Percentiles rank a stretch among this genome's conserved stretches.
These are phyloP conservation scores for Ploceus nigricollis DNA, from an alignment of 2,113 vertebrate genomes.

Conservation along the genomic window DNA sequence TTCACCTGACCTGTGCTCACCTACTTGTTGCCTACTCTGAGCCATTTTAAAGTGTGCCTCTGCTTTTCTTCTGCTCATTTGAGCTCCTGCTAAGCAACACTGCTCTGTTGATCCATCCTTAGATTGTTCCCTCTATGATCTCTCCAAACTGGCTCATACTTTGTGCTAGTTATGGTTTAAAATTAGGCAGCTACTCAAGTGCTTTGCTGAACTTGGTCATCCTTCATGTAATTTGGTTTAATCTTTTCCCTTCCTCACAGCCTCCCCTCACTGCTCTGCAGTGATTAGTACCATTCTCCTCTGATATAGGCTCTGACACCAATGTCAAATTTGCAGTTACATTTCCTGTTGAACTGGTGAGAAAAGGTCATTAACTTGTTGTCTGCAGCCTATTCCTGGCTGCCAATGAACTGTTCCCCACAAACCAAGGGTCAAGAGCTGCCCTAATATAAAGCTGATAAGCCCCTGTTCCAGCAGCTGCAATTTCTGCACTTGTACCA, in stretches of 20 bases:
- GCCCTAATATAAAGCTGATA: neutral
- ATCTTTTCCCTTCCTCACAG: neutral
- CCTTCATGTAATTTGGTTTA: slow-evolving; percentile 7
- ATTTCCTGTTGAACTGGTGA: slow-evolving; percentile 14
- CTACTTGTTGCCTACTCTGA: neutral
- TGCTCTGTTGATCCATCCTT: neutral
- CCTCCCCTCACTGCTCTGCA: neutral
- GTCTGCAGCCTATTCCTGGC: neutral
- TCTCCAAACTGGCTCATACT: neutral
- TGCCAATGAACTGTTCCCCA: neutral
- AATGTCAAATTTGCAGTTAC: neutral
- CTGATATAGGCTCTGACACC: neutral
- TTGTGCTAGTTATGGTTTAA: neutral
- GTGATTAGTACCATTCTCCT: neutral
- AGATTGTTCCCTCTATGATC: neutral
- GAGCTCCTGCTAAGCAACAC: neutral
- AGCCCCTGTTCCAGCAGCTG: neutral
- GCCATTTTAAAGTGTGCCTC: slow-evolving; percentile 35
- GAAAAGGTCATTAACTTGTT: slow-evolving; percentile 50
- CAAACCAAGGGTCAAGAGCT: slow-evolving; percentile 29
- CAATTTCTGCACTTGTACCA: neutral
- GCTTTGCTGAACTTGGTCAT: slow-evolving; percentile 13
- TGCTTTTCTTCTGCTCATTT: neutral
- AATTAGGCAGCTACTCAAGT: slow-evolving; percentile 10
- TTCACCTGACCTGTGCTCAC: slow-evolving; percentile 20